Conservation (phyloP, 2,113 vertebrate species). For the Phrynosoma blainvillii region DNA sequence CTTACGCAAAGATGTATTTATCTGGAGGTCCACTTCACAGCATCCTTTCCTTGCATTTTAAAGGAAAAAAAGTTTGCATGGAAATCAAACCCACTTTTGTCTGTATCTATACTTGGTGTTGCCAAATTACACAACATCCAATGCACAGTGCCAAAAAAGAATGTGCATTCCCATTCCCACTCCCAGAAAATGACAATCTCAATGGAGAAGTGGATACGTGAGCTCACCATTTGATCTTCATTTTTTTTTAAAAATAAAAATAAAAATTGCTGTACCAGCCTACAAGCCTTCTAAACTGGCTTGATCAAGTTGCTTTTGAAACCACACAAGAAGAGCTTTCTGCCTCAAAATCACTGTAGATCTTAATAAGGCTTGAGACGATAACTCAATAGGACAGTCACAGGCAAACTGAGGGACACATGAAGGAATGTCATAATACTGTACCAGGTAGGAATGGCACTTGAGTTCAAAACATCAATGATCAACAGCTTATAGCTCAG, state of each 20-base stretch:
- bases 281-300: conserved; percentile 20
- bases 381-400: conserved; percentile 54
- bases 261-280: conserved; percentile 27
- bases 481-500: conserved; percentile 83
- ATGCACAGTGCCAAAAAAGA: not conserved
- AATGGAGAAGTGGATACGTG: no score
- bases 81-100: not conserved
- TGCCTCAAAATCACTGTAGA: conserved; percentile 62
- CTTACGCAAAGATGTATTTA: not conserved
- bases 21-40: not conserved
- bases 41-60: not conserved
- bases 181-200: not conserved
- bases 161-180: not conserved
- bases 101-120: not conserved
- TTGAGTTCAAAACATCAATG: conserved; percentile 81
- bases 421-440: conserved; percentile 71
- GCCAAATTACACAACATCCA: not conserved
- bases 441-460: conserved; percentile 81
- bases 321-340: conserved; percentile 44
- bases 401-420: conserved; percentile 41
- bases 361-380: conserved; percentile 60
- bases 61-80: not conserved
- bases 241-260: not conserved
- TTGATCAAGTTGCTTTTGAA: conserved; percentile 44
- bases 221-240: not conserved